phyloP scores from a whole-genome alignment of 2,113 vertebrate species.

The Chaetodon trifascialis region DNA sequence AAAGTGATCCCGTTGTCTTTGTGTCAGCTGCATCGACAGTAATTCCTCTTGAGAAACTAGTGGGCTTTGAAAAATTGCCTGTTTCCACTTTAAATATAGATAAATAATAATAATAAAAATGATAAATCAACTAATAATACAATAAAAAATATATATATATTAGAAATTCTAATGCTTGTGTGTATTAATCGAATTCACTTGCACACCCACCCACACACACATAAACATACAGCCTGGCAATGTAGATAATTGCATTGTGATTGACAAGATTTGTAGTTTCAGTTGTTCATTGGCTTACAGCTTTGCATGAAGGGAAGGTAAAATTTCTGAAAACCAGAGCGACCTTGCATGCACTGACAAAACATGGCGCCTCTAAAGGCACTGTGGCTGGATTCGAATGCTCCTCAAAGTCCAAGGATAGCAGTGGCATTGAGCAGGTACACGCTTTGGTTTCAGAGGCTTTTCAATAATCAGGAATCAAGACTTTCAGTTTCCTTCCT shows the following conservation, averaged over 20 bases:
- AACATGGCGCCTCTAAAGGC: not conserved
- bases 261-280: constrained; percentile 36
- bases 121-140: no score
- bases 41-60: no score
- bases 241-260: not conserved
- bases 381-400: not conserved
- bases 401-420: not conserved
- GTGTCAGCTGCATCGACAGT: no score
- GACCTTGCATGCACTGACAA: not conserved
- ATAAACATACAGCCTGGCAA: constrained; percentile 13
- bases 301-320: not conserved
- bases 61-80: no score
- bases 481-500: not conserved
- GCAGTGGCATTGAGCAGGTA: not conserved
- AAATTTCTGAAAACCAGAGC: not conserved
- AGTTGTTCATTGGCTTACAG: not conserved
- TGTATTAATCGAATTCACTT: not conserved
- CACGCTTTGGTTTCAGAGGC: not conserved
- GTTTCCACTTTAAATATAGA: no score
- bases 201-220: not conserved
- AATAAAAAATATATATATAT: no score
- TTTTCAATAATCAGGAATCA: not conserved
- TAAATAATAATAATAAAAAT: no score
- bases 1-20: no score
- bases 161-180: no score